Evolutionary conservation across 2,888 invertebrate genomes (phyloP), one percentile per base, ranked within the genome.

Genomic region (Nemapogon koenigi): DNA sequence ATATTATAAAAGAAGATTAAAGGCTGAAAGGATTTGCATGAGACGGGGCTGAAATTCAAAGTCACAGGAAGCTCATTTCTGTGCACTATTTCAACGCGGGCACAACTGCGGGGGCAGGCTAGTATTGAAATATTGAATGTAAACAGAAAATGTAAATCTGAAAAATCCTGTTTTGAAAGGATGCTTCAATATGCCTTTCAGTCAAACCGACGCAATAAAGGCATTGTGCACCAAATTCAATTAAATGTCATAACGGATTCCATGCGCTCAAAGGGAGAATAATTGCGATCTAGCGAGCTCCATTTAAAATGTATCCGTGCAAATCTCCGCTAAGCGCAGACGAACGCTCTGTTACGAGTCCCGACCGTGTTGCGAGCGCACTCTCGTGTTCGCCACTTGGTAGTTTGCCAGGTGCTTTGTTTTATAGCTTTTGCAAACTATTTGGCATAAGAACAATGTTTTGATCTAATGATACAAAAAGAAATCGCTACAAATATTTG

Each of bases 361-460:
- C 19, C 19, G 19, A 19, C 33, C 19, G 33, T 33, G 33, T 33
- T 33, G 33, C 67, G 62, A 63, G 61, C 56, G 54, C 55, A 38
- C 32, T 36, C 39, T 30, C 39, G 35, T 19, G 40, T 39, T 53
- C 54, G 58, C 59, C 59, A 67, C 55, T 76, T 76, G 76, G 73
- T 71, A 52, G 52, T 51, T 59, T 75, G 76, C 78, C 78, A 78
- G 66, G 52, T 59, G 63, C 62, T 69, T 67, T 69, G 71, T 71
- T 76, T 70, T 73, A 75, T 72, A 53, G 59, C 57, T 58, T 60
- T 64, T 58, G 57, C 60, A 49, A 72, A 70, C 63, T 71, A 67
- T 73, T 73, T 73, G 75, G 72, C 70, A 66, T 72, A 62, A 58
- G 59, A 68, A 65, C 66, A 65, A 70, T 70, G 69, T 73, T 70